These are phyloP conservation scores for Telenomus remus DNA, from an alignment of 1,140 invertebrate genomes.

Conservation along the genomic window DNA sequence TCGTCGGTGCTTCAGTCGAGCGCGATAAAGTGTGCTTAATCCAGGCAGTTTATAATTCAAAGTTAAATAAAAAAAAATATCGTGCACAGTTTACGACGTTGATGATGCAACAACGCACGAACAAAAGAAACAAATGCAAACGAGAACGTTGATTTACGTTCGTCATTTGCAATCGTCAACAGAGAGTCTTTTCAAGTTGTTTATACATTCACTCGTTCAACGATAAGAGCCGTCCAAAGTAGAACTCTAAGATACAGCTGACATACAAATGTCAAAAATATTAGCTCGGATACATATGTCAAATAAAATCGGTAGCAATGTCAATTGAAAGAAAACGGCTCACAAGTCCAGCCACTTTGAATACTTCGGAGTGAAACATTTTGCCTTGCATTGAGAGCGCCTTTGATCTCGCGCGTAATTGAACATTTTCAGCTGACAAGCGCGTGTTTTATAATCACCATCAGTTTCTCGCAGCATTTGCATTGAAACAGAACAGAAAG, in stretches of 20 bases:
- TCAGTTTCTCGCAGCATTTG: constrained; percentile 4
- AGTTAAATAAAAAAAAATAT: constrained; percentile 44
- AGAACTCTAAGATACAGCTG: no score
- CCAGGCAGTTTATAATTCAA: constrained; percentile 38
- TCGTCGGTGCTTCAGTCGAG: constrained; percentile 10
- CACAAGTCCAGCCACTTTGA: not conserved
- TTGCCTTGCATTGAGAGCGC: not conserved
- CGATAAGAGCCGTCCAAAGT: not conserved
- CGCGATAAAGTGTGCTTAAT: constrained; percentile 34
- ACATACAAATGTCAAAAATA: constrained; percentile 2
- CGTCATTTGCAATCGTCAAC: constrained; percentile 47
- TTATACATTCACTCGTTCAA: constrained; percentile 21
- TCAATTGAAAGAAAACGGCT: not conserved
- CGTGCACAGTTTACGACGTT: constrained; percentile 19
- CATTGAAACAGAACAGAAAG: not conserved
- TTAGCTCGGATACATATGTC: constrained; percentile 18
- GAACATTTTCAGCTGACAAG: constrained; percentile 24
- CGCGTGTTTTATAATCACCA: constrained; percentile 17
- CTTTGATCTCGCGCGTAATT: constrained; percentile 25
- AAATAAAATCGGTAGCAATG: constrained; percentile 26
- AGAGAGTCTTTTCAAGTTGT: constrained; percentile 36
- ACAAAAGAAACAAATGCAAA: constrained; percentile 19
- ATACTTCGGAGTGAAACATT: constrained; percentile 7
- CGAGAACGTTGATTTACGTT: constrained; percentile 32
- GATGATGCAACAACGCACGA: constrained; percentile 35